Evolutionary conservation across 1,140 invertebrate species (phyloP).

Genomic region (Calephelis nemesis): DNA sequence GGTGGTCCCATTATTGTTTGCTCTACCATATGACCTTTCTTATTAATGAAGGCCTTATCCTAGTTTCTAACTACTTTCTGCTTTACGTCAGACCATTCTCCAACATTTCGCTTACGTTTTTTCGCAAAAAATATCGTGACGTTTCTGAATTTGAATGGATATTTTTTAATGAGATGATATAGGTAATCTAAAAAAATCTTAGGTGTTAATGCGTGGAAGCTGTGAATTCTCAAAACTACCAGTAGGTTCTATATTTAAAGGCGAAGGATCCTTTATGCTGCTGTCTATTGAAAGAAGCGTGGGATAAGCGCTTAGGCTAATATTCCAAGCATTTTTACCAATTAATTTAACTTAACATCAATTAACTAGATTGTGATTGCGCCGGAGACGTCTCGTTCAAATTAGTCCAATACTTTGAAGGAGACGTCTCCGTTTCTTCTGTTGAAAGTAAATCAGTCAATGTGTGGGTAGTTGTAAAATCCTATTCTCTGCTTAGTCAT

Average conservation of each 20-base stretch:
- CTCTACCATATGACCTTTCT: neutral
- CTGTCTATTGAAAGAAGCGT: neutral
- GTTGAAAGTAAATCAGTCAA: no score
- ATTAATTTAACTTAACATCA: no score
- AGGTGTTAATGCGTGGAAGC: neutral
- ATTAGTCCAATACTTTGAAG: no score
- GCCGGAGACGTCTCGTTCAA: no score
- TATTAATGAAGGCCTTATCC: neutral
- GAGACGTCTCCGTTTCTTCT: no score
- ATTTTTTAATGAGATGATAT: neutral
- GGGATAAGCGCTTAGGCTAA: neutral
- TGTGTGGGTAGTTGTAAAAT: neutral
- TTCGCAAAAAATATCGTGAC: neutral
- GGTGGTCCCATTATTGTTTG: neutral
- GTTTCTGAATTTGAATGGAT: neutral
- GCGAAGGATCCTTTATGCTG: neutral
- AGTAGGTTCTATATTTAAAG: neutral
- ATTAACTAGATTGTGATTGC: no score
- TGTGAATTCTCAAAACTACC: neutral
- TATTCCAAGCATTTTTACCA: neutral
- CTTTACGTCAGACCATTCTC: neutral
- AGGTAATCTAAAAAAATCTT: neutral
- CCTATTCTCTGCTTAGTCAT: neutral
- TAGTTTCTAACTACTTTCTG: neutral
- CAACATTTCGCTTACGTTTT: conserved; percentile 1